Percentiles rank a stretch among this genome's conserved stretches.
Evolutionary conservation across 2,888 invertebrate species (phyloP).

Genomic region (Mimumesa dahlbomi): DNA sequence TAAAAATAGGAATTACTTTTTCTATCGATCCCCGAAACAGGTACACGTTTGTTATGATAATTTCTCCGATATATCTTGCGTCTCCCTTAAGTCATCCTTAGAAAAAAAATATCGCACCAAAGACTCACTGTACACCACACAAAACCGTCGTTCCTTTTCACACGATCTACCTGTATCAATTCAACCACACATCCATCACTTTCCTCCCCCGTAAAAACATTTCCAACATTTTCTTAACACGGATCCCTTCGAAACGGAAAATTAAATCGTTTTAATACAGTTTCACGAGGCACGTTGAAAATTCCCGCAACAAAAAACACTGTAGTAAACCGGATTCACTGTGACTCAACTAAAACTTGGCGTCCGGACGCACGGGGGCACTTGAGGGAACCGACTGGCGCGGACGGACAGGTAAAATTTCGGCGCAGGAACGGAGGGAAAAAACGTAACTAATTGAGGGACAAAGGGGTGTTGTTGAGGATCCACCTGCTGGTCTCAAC

Average conservation of each 20-base stretch:
- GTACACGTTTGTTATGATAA: too few species aligned
- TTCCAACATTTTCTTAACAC: neutral
- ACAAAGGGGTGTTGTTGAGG: conserved; percentile 72
- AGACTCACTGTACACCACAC: too few species aligned
- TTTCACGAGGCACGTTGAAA: neutral
- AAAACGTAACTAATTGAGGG: conserved; percentile 75
- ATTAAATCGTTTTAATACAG: neutral
- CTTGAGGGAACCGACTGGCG: conserved; percentile 63
- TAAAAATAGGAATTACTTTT: too few species aligned
- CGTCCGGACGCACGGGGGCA: conserved; percentile 23
- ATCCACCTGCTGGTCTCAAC: conserved; percentile 74
- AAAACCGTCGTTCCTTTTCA: too few species aligned
- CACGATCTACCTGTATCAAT: too few species aligned
- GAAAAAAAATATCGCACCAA: too few species aligned
- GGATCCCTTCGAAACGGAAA: neutral
- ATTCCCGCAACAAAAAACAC: conserved; percentile 23
- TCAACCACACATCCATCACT: too few species aligned
- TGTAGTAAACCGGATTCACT: conserved; percentile 25
- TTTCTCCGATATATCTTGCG: too few species aligned
- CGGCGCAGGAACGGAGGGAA: conserved; percentile 45
- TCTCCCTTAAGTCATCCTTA: too few species aligned
- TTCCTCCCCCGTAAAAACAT: neutral
- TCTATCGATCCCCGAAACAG: too few species aligned
- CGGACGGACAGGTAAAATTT: conserved; percentile 65
- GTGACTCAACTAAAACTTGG: conserved; percentile 50